These are phyloP conservation scores for Drosophila mayri DNA, from an alignment of 1,140 invertebrate species.

Conservation along the genomic window DNA sequence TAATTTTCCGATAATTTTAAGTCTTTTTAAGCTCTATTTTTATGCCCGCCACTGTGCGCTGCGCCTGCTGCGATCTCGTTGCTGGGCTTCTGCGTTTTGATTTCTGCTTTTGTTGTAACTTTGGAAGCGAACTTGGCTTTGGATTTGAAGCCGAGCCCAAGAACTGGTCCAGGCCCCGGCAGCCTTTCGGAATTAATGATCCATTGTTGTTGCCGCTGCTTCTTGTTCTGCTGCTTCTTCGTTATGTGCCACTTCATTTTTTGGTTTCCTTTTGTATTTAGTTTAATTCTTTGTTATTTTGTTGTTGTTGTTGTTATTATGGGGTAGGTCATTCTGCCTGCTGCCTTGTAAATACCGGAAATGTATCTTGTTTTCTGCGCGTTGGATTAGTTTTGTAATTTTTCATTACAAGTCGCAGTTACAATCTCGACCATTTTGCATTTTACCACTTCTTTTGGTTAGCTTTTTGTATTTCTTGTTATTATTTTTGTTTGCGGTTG, in stretches of 20 bases:
- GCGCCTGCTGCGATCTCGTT: slow-evolving; percentile 72
- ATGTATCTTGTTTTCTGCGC: slow-evolving; percentile 62
- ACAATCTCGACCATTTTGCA: slow-evolving; percentile 52
- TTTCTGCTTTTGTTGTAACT: slow-evolving; percentile 32
- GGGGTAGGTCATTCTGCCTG: slow-evolving; percentile 56
- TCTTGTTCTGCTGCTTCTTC: slow-evolving; percentile 33
- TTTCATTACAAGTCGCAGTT: slow-evolving; percentile 58
- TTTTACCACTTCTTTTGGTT: slow-evolving; percentile 22
- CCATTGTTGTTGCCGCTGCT: slow-evolving; percentile 54
- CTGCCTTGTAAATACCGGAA: slow-evolving; percentile 67
- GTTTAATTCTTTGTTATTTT: background rate
- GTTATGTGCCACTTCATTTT: slow-evolving; percentile 33
- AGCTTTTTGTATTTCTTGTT: background rate
- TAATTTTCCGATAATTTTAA: background rate
- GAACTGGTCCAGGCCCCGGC: slow-evolving; percentile 77
- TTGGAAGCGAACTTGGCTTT: slow-evolving; percentile 5
- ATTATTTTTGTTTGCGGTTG: slow-evolving; percentile 8
- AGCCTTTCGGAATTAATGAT: slow-evolving; percentile 82
- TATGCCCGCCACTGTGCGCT: slow-evolving; percentile 13
- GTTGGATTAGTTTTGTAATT: slow-evolving; percentile 34
- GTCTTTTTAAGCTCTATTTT: background rate
- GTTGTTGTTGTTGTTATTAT: slow-evolving; percentile 1
- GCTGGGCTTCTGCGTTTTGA: slow-evolving; percentile 45
- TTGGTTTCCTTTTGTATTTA: background rate
- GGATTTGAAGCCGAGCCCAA: slow-evolving; percentile 49